These are phyloP conservation scores for Heliconius aoede DNA, from an alignment of 2,888 invertebrate genomes.

Conservation along the genomic window DNA sequence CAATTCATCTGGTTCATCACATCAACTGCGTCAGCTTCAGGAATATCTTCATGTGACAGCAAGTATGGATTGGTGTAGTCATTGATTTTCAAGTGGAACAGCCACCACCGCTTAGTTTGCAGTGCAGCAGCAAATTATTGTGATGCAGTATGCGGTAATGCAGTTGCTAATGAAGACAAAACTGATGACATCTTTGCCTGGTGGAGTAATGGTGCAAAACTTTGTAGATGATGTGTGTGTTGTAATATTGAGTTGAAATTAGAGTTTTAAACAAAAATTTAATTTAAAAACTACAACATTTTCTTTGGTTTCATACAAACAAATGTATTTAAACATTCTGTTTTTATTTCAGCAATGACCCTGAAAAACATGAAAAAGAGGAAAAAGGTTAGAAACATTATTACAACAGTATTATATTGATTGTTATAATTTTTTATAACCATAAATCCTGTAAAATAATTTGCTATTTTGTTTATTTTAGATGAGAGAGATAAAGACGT, in stretches of 20 bases:
- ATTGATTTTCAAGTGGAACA: conserved; percentile 4
- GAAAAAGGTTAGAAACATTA: conserved; percentile 65
- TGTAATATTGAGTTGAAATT: conserved; percentile 37
- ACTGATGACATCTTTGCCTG: conserved; percentile 14
- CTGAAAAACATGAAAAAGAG: conserved; percentile 70
- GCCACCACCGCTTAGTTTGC: neutral
- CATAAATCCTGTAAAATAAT: conserved; percentile 3
- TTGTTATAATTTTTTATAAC: neutral
- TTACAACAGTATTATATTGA: neutral
- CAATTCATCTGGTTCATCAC: neutral
- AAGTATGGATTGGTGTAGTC: neutral
- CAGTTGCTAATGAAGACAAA: conserved; percentile 1
- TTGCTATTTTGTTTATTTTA: conserved; percentile 45
- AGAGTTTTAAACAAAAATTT: neutral
- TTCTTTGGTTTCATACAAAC: neutral
- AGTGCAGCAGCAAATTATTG: neutral
- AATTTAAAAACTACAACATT: conserved; percentile 8
- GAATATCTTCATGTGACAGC: neutral
- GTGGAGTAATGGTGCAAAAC: conserved; percentile 81
- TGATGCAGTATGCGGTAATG: neutral
- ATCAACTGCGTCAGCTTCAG: neutral
- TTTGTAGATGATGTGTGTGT: conserved; percentile 74
- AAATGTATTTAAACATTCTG: conserved; percentile 47
- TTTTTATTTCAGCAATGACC: conserved; percentile 75
- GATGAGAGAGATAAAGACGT: conserved; percentile 79